Conservation (phyloP, 2,797 vertebrate species). For the Danio tinwini region DNA sequence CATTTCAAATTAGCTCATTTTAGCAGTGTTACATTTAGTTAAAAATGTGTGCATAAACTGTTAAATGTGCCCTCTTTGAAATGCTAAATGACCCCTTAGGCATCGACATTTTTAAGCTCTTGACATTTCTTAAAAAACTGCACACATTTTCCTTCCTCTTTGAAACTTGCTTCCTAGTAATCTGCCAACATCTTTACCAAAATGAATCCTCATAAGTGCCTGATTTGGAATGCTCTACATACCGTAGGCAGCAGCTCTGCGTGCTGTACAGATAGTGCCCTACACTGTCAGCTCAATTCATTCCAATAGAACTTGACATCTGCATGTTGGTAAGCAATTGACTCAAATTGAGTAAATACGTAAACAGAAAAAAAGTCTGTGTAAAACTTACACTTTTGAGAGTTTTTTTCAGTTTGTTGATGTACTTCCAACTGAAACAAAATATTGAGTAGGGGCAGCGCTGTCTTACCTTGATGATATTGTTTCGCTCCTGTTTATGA, state of each 20-base stretch:
- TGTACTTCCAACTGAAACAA: too few species aligned
- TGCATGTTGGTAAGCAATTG: background rate
- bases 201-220: background rate
- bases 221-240: background rate
- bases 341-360: background rate
- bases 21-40: background rate
- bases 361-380: background rate
- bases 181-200: background rate
- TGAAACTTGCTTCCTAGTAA: background rate
- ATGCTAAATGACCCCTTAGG: conserved; percentile 22
- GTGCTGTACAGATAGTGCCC: background rate
- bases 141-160: background rate
- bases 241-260: background rate
- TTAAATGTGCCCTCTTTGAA: background rate
- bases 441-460: too few species aligned
- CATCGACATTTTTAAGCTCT: background rate
- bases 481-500: too few species aligned
- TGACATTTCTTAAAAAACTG: conserved; percentile 29
- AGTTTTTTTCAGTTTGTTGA: too few species aligned
- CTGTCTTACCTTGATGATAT: too few species aligned
- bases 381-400: too few species aligned
- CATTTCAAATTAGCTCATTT: conserved; percentile 1
- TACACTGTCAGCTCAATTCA: background rate
- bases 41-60: conserved; percentile 12
- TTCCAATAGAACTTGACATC: background rate